A percentile compares a stretch with the other conserved stretches of the same genome.
These are phyloP conservation scores for Megalops cyprinoides DNA, from an alignment of 2,797 vertebrate genomes.

Conservation along the genomic window DNA sequence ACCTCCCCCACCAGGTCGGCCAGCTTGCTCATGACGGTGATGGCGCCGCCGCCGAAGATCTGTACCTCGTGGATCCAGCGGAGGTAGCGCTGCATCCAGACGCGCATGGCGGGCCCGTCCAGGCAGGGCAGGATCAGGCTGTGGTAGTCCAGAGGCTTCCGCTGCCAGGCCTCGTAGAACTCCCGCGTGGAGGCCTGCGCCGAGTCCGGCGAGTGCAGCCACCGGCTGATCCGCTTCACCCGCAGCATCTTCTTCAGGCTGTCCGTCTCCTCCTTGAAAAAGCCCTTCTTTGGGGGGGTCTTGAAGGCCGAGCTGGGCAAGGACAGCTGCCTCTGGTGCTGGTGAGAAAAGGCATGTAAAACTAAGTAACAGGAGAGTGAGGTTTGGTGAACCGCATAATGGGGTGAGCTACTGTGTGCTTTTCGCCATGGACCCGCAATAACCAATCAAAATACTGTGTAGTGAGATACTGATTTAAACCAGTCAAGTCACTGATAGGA, in stretches of 20 bases:
- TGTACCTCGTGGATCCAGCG: constrained; percentile 87
- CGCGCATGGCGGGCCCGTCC: constrained; percentile 76
- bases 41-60: constrained; percentile 76
- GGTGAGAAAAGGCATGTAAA: not conserved
- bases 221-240: constrained; percentile 83
- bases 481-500: not conserved
- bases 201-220: constrained; percentile 81
- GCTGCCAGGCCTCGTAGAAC: constrained; percentile 83
- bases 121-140: constrained; percentile 79
- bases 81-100: constrained; percentile 86
- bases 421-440: not conserved
- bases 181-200: constrained; percentile 68
- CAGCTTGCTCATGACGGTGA: constrained; percentile 73
- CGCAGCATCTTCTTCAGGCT: constrained; percentile 85
- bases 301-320: constrained; percentile 80
- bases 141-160: constrained; percentile 77
- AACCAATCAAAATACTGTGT: not conserved
- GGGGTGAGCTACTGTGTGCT: not conserved
- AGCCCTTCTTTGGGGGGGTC: constrained; percentile 79
- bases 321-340: constrained; percentile 87
- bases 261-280: constrained; percentile 87
- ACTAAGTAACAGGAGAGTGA: not conserved
- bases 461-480: not conserved
- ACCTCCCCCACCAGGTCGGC: constrained; percentile 79
- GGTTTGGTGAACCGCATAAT: not conserved